A percentile compares a stretch with the other conserved stretches of the same genome.
phyloP scores from a whole-genome alignment of 2,888 invertebrate species.

The Bombyx huttoni region DNA sequence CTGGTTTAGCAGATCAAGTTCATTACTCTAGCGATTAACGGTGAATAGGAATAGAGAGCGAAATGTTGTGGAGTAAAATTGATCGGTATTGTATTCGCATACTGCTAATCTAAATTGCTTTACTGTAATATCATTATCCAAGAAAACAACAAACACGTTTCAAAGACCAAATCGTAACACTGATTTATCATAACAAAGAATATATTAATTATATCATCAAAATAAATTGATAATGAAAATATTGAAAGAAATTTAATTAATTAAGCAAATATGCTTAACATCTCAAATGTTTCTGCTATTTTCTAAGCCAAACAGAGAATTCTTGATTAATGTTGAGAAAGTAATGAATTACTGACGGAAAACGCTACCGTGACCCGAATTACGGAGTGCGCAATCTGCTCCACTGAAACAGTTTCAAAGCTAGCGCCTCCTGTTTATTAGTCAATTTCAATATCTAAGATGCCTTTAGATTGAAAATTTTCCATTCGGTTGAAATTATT shows the following conservation, averaged over 20 bases:
- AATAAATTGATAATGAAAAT: neutral
- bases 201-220: no score
- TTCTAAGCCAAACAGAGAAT: slow-evolving; percentile 17
- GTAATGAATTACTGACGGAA: slow-evolving; percentile 27
- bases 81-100: no score
- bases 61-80: no score
- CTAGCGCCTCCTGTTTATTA: neutral
- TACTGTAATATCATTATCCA: no score
- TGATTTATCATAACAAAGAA: no score
- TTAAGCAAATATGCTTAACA: neutral
- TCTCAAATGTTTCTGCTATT: neutral
- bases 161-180: no score
- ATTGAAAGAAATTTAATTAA: neutral
- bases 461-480: neutral
- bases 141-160: no score
- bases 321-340: slow-evolving; percentile 30
- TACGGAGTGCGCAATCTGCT: slow-evolving; percentile 14
- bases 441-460: neutral
- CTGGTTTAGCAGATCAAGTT: no score
- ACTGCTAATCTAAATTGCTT: no score
- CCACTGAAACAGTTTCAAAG: slow-evolving; percentile 5
- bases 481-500: neutral
- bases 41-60: no score
- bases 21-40: no score
- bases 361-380: slow-evolving; percentile 23